Base-by-base conservation (phyloP, 2,888 invertebrate species). In the Morpho helenor region DNA sequence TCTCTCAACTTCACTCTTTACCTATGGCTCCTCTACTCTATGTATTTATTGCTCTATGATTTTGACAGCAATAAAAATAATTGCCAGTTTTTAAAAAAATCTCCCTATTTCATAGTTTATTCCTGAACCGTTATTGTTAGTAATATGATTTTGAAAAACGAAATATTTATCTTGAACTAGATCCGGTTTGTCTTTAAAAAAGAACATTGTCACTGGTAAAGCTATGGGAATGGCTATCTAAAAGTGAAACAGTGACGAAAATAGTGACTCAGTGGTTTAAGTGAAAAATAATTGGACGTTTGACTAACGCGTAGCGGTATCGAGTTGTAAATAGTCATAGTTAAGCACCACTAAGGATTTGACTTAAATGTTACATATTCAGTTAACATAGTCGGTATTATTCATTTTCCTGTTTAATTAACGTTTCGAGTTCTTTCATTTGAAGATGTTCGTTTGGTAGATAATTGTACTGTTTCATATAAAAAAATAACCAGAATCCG, bases 201-300 rank as follows among this genome's bases (percentile, higher is more conserved):
- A 42, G 87, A 86, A 87, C 83, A 87, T 84, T 85, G 89, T 85
- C 85, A 82, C 73, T 74, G 87, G 81, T 89, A 80, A 84, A 83
- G 87, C 84, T 76, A 68, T 72, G 87, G 84, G 82, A 80, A 73
- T 68, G 64, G 55, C 62, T 57, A 59, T 64, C 68, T 60, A 57
- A 56, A 59, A 55, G 57, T 59, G 59, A 61, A 57, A 47, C 46
- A 60, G 62, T 62, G 61, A 42, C 53, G 56, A 69, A 68, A 16
- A 55, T 16, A 73, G 74, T 73, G 73, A 72, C 66, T 72, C 76
- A 81, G 85, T 82, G 82, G 75, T 74, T 73, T 75, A 74, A 59
- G 67, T 68, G 71, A 66, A 65, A 63, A 16, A 64, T 49, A 49
- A 52, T 39, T 50, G 56, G 58, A 66, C 62, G 60, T 64, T 68